Base-by-base conservation (phyloP, 2,797 vertebrate species). In the Clarias fuscus region DNA sequence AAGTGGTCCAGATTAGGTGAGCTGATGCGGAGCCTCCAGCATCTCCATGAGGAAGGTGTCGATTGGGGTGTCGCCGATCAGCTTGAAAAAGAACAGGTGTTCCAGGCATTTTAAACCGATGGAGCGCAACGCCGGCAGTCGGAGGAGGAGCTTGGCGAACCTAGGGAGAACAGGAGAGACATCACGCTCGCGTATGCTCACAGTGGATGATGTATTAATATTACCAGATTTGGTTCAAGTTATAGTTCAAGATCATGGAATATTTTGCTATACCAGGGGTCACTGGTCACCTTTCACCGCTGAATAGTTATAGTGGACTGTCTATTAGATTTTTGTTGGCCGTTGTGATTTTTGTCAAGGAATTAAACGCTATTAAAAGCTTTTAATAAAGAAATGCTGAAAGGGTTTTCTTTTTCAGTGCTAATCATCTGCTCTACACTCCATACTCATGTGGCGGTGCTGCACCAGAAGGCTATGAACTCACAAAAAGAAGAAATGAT, bases 1-100 rank as follows among this genome's bases (percentile, higher is more conserved):
- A 88, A 89, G 80, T 4, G 84, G 88, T 87, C 88, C 80, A 61
- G 64, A 88, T 91, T 95, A 96, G 89, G 97, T 96, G 88, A 97
- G 94, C 94, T 97, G 97, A 93, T 97, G 97, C 61, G 97, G 97
- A 6, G 97, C 97, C 93, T 97, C 97, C 0, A 97, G 95, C 97
- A 98, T 98, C 94, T 98, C 97, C 97, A 98, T 98, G 88, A 98
- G 95, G 92, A 98, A 98, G 90, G 97, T 98, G 95, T 98, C 97
- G 1, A 98, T 98, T 88, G 97, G 97, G 53, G 97, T 98, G 93
- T 98, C 97, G 0, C 97, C 97, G 5, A 98, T 98, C 90, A 98
- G 96, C 93, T 98, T 98, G 91, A 98, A 98, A 94, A 98, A 98
- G 94, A 98, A 98, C 90, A 98, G 96, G 92, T 98, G 97, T 94